Evolutionary conservation across 1,140 invertebrate genomes (phyloP), one percentile per base, ranked within the genome.

Genomic region (Aradophagus sp.): DNA sequence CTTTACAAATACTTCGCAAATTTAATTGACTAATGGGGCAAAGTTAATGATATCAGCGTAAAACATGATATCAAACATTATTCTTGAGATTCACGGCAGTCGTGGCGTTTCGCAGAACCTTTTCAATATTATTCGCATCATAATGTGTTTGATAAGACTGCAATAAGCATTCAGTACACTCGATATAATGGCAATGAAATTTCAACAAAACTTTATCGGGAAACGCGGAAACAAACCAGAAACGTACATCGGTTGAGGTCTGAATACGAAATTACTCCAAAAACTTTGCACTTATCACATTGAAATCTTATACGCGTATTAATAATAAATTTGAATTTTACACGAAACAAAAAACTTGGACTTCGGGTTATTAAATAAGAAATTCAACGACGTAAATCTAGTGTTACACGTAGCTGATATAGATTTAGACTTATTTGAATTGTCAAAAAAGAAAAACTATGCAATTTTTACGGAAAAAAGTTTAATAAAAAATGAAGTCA

Each of bases 151-250:
- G 20, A 47, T 58, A 23, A 47, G 38, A 58, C 14, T 58, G 15
- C 38, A 47, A 59, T 59, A 41, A 59, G 27, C 26, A 48, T 59
- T 39, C 55, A 59, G 35, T 31, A 31, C 34, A 15, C 42, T 41
- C 44, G 29, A 59, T 48, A 26, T 31, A 13, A 48, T 47, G n/a
- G n/a, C n/a, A n/a, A n/a, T 23, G 41, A 48, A 39, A 48, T 48
- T 26, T 39, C 17, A 45, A 48, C 42, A 19, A 38, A 59, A 39
- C 48, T 59, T 41, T 44, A 59, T 59, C 32, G 16, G 8, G 13
- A 59, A 59, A 59, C 55, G 47, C 32, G 31, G 44, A 45, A 59
- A 59, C 55, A n/a, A n/a, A n/a, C n/a, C n/a, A n/a, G n/a, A n/a
- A n/a, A n/a, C 42, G 27, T 36, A 13, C 17, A 2, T 10, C 11